Base-by-base conservation (phyloP, 2,113 vertebrate genomes). In the Rhinopomastus cyanomelas region DNA sequence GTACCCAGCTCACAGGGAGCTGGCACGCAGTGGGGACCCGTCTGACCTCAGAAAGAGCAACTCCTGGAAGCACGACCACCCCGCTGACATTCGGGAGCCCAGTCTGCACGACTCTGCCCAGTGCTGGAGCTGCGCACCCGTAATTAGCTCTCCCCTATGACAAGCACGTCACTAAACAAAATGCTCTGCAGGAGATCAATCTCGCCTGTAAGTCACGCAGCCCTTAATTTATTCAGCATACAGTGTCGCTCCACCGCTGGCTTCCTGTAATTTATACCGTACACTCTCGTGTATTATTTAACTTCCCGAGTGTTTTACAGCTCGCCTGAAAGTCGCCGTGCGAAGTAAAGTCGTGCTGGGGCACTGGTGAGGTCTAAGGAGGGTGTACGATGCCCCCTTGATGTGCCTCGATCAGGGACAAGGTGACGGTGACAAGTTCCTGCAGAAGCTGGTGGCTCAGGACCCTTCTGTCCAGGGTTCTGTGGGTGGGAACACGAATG, bases 151-250 rank as follows among this genome's bases (percentile, higher is more conserved):
- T 85, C 90, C 92, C 87, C 85, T 86, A 94, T 84, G 88, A 85
- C 87, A 93, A 82, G 90, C 92, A 94, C 89, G 73, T 94, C 87
- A 95, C 93, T 76, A 94, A 96, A 94, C 87, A 95, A 90, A 90
- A 93, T 80, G 89, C 92, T 94, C 30, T 4, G 93, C 82, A 87
- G 81, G 77, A 90, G 92, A 96, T 91, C 93, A 88, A 92, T 95
- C 93, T 80, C 32, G 72, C 79, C 92, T 89, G 62, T 85, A 93
- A 92, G 93, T 93, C 95, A 93, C 69, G 93, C 95, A 96, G 90
- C 88, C 94, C 85, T 92, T 92, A 92, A 95, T 96, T 96, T 95
- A 94, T 94, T 95, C 95, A 82, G 90, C 90, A 94, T 89, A 95
- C 92, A 96, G 75, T 94, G 93, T 91, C 89, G 79, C 95, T 95